phyloP scores from a whole-genome alignment of 2,888 invertebrate species.

The Cotesia congregata region DNA sequence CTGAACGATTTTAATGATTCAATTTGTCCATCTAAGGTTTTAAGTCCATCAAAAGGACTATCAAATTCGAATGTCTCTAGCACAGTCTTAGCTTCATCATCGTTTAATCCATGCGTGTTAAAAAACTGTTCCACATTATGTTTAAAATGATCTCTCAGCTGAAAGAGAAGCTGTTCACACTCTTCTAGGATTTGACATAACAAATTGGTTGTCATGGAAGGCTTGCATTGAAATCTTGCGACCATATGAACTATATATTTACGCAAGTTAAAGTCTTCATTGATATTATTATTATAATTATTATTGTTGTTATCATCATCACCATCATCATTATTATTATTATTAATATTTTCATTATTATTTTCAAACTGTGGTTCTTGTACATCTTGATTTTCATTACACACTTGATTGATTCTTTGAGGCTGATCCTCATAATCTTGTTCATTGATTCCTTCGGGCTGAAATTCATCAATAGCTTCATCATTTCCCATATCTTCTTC shows the following conservation, averaged over 20 bases:
- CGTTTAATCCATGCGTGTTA: constrained; percentile 6
- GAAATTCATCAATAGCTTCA: background rate
- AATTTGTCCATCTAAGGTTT: constrained; percentile 33
- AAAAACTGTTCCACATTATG: constrained; percentile 15
- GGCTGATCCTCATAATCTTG: background rate
- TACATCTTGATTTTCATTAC: background rate
- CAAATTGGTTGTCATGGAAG: constrained; percentile 40
- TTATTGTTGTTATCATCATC: background rate
- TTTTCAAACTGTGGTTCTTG: background rate
- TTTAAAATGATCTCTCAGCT: constrained; percentile 19
- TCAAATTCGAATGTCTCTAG: constrained; percentile 32
- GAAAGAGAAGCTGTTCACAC: constrained; percentile 32
- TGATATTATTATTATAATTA: background rate
- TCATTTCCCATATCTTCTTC: background rate
- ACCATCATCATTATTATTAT: background rate
- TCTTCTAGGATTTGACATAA: constrained; percentile 28
- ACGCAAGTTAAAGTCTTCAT: background rate
- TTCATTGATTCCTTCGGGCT: background rate
- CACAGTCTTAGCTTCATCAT: constrained; percentile 21
- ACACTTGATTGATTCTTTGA: background rate
- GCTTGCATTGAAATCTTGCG: constrained; percentile 33
- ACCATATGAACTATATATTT: background rate
- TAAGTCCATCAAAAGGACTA: constrained; percentile 34
- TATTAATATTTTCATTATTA: background rate
- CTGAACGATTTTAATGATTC: constrained; percentile 28